phyloP scores from a whole-genome alignment of 2,113 vertebrate genomes.

The Oenanthe oenanthe region DNA sequence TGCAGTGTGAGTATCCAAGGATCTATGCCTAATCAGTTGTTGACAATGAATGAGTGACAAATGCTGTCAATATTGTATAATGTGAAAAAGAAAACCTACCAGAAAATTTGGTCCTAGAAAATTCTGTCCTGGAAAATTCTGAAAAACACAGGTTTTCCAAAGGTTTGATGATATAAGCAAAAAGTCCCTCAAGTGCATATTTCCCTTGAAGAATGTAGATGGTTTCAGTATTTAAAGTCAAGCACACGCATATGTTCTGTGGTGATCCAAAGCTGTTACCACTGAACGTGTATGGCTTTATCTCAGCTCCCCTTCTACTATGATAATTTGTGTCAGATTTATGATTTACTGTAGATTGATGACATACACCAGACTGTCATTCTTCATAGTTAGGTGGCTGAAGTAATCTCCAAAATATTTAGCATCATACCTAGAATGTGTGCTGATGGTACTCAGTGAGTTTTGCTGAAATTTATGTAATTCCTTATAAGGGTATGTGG shows the following conservation, averaged over 20 bases:
- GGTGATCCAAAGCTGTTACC: slow-evolving; percentile 43
- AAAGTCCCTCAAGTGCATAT: neutral
- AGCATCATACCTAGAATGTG: neutral
- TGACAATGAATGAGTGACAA: slow-evolving; percentile 37
- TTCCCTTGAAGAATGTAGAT: slow-evolving; percentile 22
- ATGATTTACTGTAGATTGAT: slow-evolving; percentile 34
- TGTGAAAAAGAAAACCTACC: neutral
- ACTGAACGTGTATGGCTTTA: neutral
- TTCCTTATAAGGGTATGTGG: neutral
- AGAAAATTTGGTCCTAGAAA: neutral
- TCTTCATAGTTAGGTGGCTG: neutral
- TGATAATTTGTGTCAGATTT: slow-evolving; percentile 49
- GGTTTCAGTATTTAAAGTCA: slow-evolving; percentile 12
- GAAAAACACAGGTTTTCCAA: neutral
- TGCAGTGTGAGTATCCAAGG: slow-evolving; percentile 23
- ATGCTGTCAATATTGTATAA: slow-evolving; percentile 47
- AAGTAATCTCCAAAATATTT: slow-evolving; percentile 42
- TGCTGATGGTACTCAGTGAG: neutral
- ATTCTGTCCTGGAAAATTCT: neutral
- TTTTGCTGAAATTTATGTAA: neutral
- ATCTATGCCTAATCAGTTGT: slow-evolving; percentile 27
- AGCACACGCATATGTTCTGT: slow-evolving; percentile 8
- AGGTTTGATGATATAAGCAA: neutral
- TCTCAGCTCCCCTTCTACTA: slow-evolving; percentile 1
- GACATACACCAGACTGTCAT: slow-evolving; percentile 26